A percentile compares a stretch with the other conserved stretches of the same genome.
Conservation (phyloP, 2,888 invertebrate species). For the Ephialtes manifestator region DNA sequence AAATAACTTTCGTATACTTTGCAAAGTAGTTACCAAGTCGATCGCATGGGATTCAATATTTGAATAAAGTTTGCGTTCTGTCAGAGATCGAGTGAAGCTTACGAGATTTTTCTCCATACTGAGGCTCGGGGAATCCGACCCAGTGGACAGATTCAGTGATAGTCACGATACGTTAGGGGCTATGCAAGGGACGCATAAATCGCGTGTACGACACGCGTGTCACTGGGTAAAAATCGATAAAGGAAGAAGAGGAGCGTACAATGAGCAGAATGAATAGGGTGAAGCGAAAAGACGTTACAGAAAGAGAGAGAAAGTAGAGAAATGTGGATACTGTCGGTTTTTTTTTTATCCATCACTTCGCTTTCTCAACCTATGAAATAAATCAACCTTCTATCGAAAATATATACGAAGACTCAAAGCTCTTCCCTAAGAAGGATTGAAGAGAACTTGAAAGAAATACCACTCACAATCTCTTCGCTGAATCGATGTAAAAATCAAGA, state of each 20-base stretch:
- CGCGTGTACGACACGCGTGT: slow-evolving; percentile 29
- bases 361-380: slow-evolving; percentile 6
- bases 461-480: slow-evolving; percentile 8
- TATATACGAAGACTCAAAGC: slow-evolving; percentile 4
- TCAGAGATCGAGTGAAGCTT: slow-evolving; percentile 37
- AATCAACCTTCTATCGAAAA: slow-evolving; percentile 33
- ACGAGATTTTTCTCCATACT: slow-evolving; percentile 4
- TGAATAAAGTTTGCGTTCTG: slow-evolving; percentile 34
- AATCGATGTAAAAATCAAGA: slow-evolving; percentile 32
- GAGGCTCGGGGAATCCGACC: slow-evolving; percentile 10
- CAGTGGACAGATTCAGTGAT: slow-evolving; percentile 23
- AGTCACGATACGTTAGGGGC: slow-evolving; percentile 29
- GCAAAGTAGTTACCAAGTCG: slow-evolving; percentile 20
- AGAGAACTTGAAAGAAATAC: slow-evolving; percentile 13
- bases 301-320: background rate
- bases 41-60: slow-evolving; percentile 46
- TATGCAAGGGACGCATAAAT: slow-evolving; percentile 39
- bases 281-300: background rate
- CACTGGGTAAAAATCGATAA: slow-evolving; percentile 42
- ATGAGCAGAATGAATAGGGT: background rate
- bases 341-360: slow-evolving; percentile 40
- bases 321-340: slow-evolving; percentile 11
- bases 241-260: slow-evolving; percentile 1
- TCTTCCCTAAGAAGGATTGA: background rate
- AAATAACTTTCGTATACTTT: slow-evolving; percentile 22